These are phyloP conservation scores for Caenorhabditis elegans DNA, from an alignment of 1,140 invertebrate genomes.

Conservation along the genomic window WBcel235 BX284605.5:12280501-12281000, in stretches of 20 bases:
- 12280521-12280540: not conserved
- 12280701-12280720: conserved; percentile 31
- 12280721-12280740: conserved; percentile 27
- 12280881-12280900: too few species aligned
- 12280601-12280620: conserved; percentile 27
- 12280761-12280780: conserved; percentile 1
- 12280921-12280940: too few species aligned
- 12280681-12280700: conserved; percentile 9
- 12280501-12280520: not conserved
- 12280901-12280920: too few species aligned
- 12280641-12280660: not conserved
- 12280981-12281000: too few species aligned
- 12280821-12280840: not conserved
- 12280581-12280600: conserved; percentile 31
- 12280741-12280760: not conserved
- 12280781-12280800: not conserved
- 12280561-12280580: not conserved
- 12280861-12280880: too few species aligned
- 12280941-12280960: too few species aligned
- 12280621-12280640: not conserved
- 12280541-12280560: not conserved
- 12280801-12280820: conserved; percentile 2
- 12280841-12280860: not conserved
- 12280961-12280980: too few species aligned
- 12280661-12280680: not conserved